Percentiles rank a stretch among this genome's conserved stretches.
Evolutionary conservation across 2,888 invertebrate species (phyloP).

Genomic region (Chloroclysta siterata): DNA sequence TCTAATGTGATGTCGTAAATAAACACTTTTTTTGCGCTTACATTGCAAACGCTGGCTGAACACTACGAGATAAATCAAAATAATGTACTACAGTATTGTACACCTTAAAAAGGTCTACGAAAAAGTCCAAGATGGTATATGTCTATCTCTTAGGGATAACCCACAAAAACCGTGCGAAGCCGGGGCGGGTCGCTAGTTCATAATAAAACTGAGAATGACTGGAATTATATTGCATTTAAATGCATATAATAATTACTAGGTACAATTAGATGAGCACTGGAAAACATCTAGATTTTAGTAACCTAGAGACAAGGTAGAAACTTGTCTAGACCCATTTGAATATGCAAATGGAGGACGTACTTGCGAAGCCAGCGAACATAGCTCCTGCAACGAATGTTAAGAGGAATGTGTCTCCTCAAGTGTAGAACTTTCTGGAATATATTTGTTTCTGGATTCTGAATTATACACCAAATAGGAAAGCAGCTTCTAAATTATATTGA

Average conservation of each 20-base stretch:
- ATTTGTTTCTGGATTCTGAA: not conserved
- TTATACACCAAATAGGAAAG: not conserved
- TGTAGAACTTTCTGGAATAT: constrained; percentile 3
- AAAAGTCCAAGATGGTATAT: too few species aligned
- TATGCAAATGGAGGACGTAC: constrained; percentile 18
- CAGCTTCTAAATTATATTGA: too few species aligned
- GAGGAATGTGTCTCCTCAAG: not conserved
- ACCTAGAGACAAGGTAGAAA: constrained; percentile 16
- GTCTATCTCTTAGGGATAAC: too few species aligned
- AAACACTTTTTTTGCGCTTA: too few species aligned
- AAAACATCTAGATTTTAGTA: constrained; percentile 3
- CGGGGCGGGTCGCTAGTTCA: too few species aligned
- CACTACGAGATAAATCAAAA: too few species aligned
- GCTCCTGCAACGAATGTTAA: constrained; percentile 1
- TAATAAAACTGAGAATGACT: too few species aligned
- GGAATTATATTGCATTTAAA: not conserved
- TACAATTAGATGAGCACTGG: not conserved
- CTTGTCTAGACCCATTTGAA: constrained; percentile 23
- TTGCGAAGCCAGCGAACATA: not conserved
- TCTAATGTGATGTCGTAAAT: too few species aligned
- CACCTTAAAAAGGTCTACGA: too few species aligned
- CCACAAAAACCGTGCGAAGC: too few species aligned
- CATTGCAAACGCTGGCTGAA: too few species aligned
- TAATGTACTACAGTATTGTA: too few species aligned
- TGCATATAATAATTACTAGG: not conserved